Evolutionary conservation across 2,113 vertebrate species (phyloP), one percentile per base, ranked within the genome.

Genomic region (Phylloscopus whistleri): DNA sequence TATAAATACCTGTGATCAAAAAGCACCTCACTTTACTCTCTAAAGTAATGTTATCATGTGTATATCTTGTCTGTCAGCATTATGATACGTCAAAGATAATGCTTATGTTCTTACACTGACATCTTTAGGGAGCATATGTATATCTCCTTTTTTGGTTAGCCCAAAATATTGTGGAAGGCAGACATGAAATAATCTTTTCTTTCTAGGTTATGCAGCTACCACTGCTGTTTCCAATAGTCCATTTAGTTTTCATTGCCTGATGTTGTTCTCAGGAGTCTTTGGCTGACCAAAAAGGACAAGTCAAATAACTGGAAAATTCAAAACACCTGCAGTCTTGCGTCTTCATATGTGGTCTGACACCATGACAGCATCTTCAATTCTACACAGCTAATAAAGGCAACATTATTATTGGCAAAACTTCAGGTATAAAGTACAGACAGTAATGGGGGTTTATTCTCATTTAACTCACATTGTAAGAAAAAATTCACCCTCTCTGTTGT

Each of bases 1-100:
- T 91, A 35, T 72, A 93, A 95, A 96, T 85, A 94, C 76, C 72
- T 88, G n/a, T 91, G 88, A 96, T 89, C 79, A 90, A 89, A 94
- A 93, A 68, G 39, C 89, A 91, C 55, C 56, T 23, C 64, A 76
- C 64, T 88, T 94, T 62, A 55, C 30, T 86, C 51, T 82, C 85
- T 90, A 46, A 92, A 84, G 56, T 43, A 56, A 24, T 39, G 41
- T 82, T 88, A 79, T 70, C 80, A 67, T 27, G 55, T 69, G 44
- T 58, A 7, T 90, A 62, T 82, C 75, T 92, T 95, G 90, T 93
- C 94, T 93, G 68, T 86, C 84, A 89, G 78, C 51, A 87, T 95
- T 94, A 87, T 28, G 55, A 22, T 62, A 80, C 84, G 67, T 72
- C 82, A 83, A 55, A 73, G 44, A 70, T 87, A 92, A 96, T 46